Evolutionary conservation across 2,888 invertebrate species (phyloP).

Genomic region (Drosophila anomalata): DNA sequence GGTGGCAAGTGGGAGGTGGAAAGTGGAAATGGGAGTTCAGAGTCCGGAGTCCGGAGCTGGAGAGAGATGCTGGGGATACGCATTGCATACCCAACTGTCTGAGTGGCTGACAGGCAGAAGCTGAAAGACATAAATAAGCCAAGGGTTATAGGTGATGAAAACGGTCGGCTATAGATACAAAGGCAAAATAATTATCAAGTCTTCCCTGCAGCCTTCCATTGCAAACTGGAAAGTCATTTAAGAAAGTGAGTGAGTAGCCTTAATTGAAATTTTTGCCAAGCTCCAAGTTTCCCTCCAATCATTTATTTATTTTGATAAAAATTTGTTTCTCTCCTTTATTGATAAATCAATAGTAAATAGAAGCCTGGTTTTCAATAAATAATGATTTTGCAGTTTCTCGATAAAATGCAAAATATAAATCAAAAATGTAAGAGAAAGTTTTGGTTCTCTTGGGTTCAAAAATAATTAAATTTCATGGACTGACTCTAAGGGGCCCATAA

Average conservation of each 20-base stretch:
- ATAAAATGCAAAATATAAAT: not conserved
- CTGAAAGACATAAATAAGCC: constrained; percentile 15
- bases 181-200: constrained; percentile 15
- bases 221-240: constrained; percentile 1
- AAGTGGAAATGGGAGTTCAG: not conserved
- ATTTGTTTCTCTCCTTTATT: not conserved
- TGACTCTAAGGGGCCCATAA: not conserved
- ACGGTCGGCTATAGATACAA: not conserved
- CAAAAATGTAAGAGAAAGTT: not conserved
- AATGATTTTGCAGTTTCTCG: not conserved
- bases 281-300: not conserved
- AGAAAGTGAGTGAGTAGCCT: not conserved
- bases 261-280: constrained; percentile 1
- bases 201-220: constrained; percentile 1
- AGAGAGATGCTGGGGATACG: constrained; percentile 44
- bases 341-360: not conserved
- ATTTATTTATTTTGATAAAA: not conserved
- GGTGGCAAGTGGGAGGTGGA: constrained; percentile 1
- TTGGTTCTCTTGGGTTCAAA: not conserved
- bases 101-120: constrained; percentile 23
- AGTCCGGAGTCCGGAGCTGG: not conserved
- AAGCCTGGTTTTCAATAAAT: not conserved
- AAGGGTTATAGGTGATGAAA: constrained; percentile 28
- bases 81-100: constrained; percentile 61
- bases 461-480: no score